Evolutionary conservation across 2,113 vertebrate genomes (phyloP).

Genomic region (Corvus cornix): DNA sequence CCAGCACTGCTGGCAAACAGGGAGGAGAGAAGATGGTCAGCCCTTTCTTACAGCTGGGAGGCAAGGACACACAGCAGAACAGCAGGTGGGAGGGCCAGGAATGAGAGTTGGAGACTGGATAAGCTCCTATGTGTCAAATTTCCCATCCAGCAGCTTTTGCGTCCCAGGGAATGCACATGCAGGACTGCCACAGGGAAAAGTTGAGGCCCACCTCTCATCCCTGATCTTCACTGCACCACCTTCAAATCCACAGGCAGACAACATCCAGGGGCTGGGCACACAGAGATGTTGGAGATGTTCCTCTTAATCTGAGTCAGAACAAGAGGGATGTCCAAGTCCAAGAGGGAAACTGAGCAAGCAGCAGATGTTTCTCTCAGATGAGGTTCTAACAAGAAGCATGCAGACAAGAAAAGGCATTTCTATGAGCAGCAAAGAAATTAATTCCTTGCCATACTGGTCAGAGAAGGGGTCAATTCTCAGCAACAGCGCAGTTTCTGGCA

Average conservation of each 20-base stretch:
- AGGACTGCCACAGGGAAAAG: neutral
- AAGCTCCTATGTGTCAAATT: neutral
- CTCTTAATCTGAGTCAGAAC: neutral
- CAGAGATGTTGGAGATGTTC: neutral
- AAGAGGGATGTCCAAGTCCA: rapidly evolving
- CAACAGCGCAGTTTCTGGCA: neutral
- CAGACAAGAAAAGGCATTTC: neutral
- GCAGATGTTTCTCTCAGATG: neutral
- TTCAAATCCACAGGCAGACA: neutral
- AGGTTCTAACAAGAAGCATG: neutral
- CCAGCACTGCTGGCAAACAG: neutral
- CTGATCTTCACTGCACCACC: neutral
- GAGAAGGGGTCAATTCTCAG: neutral
- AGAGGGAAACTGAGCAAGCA: neutral
- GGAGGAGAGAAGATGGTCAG: neutral
- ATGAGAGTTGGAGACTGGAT: neutral
- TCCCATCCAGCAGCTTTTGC: neutral
- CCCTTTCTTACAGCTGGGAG: neutral
- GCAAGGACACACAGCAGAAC: neutral
- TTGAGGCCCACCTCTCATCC: neutral
- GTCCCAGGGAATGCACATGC: neutral
- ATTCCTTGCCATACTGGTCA: neutral
- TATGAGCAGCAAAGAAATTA: neutral
- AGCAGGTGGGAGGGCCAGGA: neutral
- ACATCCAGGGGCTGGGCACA: neutral